Evolutionary conservation across 92 coral and sea anemone genomes (phyloP).

Genomic region (Hydrozoanthus gracilis): DNA sequence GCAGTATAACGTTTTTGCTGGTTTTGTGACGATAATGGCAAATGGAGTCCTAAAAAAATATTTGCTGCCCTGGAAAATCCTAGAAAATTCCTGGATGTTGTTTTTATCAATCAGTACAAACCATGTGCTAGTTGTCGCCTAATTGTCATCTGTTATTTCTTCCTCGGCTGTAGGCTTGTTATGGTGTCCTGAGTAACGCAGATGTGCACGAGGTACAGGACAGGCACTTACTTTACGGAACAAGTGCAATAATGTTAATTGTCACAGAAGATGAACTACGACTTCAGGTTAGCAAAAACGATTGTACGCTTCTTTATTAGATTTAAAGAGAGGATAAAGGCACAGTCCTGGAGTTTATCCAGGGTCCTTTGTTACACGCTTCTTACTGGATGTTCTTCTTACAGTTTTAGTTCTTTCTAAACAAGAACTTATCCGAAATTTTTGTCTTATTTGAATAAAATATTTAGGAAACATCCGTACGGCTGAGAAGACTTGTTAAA

Average conservation of each 20-base stretch:
- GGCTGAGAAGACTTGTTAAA: conserved; percentile 68
- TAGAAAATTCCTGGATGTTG: too few species aligned
- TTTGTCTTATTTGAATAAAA: conserved; percentile 11
- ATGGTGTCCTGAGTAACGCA: conserved; percentile 78
- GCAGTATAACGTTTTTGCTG: neutral
- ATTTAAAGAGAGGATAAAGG: neutral
- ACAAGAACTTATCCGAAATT: neutral
- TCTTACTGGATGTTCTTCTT: too few species aligned
- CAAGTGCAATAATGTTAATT: conserved; percentile 67
- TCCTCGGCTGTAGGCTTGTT: conserved; percentile 67
- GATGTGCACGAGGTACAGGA: conserved; percentile 67
- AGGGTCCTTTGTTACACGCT: too few species aligned
- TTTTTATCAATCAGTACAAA: too few species aligned
- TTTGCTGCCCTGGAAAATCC: too few species aligned
- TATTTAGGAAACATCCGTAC: conserved; percentile 51
- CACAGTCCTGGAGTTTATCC: too few species aligned
- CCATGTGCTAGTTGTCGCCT: neutral
- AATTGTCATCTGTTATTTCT: neutral
- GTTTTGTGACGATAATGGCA: neutral
- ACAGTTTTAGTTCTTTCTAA: too few species aligned
- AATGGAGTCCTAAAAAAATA: conserved; percentile 40
- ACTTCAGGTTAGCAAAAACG: neutral
- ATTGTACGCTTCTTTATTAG: too few species aligned
- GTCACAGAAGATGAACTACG: conserved; percentile 43
- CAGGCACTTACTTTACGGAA: conserved; percentile 72